Conservation (phyloP, 2,888 invertebrate species). For the Bellardia bayeri region DNA sequence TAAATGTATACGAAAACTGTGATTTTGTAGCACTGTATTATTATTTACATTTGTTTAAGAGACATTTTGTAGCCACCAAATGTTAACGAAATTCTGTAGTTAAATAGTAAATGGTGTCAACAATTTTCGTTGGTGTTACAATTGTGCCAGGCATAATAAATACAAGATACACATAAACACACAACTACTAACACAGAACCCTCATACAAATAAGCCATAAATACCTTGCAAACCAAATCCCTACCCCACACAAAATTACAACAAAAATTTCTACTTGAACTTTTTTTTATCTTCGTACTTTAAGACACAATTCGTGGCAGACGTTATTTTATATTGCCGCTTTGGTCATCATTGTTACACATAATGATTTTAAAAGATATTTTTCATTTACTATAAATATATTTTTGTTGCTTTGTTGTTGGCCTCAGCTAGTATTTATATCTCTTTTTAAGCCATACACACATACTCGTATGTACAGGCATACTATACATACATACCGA, state of each 20-base stretch:
- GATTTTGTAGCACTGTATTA: too few relatives aligned
- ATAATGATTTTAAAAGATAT: constrained; percentile 21
- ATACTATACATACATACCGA: neutral
- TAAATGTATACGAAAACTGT: too few relatives aligned
- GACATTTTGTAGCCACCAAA: too few relatives aligned
- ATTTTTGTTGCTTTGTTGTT: neutral
- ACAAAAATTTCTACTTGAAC: neutral
- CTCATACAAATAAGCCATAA: neutral
- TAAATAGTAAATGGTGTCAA: neutral
- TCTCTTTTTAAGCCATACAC: neutral
- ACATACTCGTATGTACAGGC: neutral
- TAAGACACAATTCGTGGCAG: neutral
- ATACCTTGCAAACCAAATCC: neutral
- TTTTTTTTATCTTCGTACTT: neutral
- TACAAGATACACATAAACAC: neutral
- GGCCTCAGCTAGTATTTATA: neutral
- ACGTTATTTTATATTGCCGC: neutral
- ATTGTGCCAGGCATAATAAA: neutral
- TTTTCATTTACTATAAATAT: neutral
- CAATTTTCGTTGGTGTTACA: neutral
- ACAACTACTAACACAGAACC: neutral
- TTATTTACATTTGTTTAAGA: too few relatives aligned
- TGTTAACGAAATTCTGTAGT: too few relatives aligned
- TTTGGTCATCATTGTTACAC: constrained; percentile 36
- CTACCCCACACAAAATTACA: neutral